phyloP scores from a whole-genome alignment of 1,140 invertebrate genomes.

The Drepana arcuata region DNA sequence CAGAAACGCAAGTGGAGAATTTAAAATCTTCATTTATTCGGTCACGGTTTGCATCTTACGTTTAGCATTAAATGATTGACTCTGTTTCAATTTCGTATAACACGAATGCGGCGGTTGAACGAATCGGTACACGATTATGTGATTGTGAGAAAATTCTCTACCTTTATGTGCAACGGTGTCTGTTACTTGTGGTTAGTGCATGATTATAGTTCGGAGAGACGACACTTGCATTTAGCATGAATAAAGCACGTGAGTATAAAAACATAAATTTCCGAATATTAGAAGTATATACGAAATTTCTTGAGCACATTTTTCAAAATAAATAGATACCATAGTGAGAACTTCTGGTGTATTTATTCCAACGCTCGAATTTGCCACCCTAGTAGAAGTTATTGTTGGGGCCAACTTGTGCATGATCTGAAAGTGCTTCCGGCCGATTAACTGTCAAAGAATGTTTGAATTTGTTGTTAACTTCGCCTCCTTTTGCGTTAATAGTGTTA shows the following conservation, averaged over 20 bases:
- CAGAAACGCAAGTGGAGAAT: slow-evolving; percentile 60
- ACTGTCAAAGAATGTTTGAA: slow-evolving; percentile 54
- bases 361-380: slow-evolving; percentile 43
- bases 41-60: slow-evolving; percentile 60
- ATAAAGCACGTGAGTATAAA: slow-evolving; percentile 67
- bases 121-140: slow-evolving; percentile 66
- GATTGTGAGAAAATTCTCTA: slow-evolving; percentile 65
- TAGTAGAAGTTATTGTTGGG: slow-evolving; percentile 41
- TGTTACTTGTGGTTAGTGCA: slow-evolving; percentile 50
- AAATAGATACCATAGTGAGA: no score
- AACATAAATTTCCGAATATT: no score
- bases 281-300: no score
- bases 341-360: slow-evolving; percentile 12
- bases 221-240: slow-evolving; percentile 43
- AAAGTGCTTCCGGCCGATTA: slow-evolving; percentile 65
- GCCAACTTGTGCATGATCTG: slow-evolving; percentile 55
- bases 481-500: slow-evolving; percentile 67
- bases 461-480: slow-evolving; percentile 68
- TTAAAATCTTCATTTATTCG: slow-evolving; percentile 65
- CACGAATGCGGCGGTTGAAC: slow-evolving; percentile 61
- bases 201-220: slow-evolving; percentile 43
- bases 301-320: no score
- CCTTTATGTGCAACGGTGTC: slow-evolving; percentile 32
- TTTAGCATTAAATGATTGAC: slow-evolving; percentile 68
- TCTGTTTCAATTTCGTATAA: slow-evolving; percentile 69